Evolutionary conservation across 2,797 vertebrate species (phyloP).

Genomic region (Anguilla anguilla): DNA sequence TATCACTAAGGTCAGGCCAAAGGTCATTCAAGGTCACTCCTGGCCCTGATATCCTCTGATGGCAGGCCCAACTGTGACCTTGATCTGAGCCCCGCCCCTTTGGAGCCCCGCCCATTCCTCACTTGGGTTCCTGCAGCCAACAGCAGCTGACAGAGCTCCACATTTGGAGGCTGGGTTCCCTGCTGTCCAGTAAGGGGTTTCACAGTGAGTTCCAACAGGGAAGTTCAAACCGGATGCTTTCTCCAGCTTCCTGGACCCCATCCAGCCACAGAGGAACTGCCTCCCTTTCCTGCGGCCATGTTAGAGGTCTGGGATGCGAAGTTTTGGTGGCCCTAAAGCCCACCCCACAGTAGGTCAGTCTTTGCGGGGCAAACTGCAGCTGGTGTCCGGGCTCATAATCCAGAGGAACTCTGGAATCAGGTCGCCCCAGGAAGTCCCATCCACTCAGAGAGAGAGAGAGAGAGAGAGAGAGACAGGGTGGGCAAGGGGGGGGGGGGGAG

Average conservation of each 20-base stretch:
- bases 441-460: neutral
- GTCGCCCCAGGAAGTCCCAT: neutral
- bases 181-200: neutral
- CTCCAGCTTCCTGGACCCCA: neutral
- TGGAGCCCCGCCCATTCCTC: neutral
- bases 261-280: neutral
- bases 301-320: neutral
- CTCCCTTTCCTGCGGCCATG: neutral
- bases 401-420: neutral
- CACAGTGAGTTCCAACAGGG: neutral
- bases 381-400: neutral
- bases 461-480: conserved; percentile 27
- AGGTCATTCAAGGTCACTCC: conserved; percentile 7
- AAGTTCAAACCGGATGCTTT: neutral
- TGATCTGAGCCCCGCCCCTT: neutral
- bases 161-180: neutral
- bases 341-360: neutral
- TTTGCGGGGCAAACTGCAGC: neutral
- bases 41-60: neutral
- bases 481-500: conserved; percentile 22
- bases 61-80: neutral
- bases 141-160: neutral
- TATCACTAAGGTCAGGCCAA: neutral
- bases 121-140: neutral
- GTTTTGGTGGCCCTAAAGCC: neutral